A percentile compares a stretch with the other conserved stretches of the same genome.
Evolutionary conservation across 2,797 vertebrate genomes (phyloP).

Genomic region (Ispidina picta): DNA sequence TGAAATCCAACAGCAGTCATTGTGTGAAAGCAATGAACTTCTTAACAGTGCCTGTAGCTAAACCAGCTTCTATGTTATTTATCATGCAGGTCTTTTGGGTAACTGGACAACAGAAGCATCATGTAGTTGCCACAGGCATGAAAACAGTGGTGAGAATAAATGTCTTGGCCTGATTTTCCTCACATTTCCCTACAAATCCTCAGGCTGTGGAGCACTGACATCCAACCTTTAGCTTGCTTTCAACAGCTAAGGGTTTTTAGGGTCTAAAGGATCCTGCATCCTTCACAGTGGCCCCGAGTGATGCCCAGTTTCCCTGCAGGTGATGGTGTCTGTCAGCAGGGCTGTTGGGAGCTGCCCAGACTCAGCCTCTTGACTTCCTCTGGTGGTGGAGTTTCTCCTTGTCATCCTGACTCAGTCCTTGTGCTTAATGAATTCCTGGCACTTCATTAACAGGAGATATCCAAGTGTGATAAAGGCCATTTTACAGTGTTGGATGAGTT

Average conservation of each 20-base stretch:
- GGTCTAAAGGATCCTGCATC: neutral
- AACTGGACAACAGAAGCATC: neutral
- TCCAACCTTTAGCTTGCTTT: neutral
- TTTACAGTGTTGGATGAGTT: neutral
- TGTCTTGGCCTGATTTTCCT: neutral
- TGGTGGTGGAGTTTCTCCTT: conserved; percentile 25
- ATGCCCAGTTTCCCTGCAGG: neutral
- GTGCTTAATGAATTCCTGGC: conserved; percentile 32
- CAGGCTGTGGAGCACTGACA: neutral
- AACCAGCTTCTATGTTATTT: neutral
- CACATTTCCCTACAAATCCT: neutral
- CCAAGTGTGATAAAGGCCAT: conserved; percentile 22
- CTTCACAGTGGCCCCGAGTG: neutral
- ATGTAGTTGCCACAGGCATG: neutral
- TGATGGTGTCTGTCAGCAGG: neutral
- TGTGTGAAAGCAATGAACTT: neutral
- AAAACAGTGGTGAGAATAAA: neutral
- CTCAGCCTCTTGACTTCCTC: neutral
- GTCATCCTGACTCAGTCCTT: conserved; percentile 1
- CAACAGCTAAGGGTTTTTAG: neutral
- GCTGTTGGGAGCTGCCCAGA: neutral
- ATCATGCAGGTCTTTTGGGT: neutral
- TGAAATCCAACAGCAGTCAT: neutral
- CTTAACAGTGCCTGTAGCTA: neutral
- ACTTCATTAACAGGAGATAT: conserved; percentile 34